Evolutionary conservation across 2,797 vertebrate genomes (phyloP), one percentile per base, ranked within the genome.

Genomic region (Glyptemys insculpta): DNA sequence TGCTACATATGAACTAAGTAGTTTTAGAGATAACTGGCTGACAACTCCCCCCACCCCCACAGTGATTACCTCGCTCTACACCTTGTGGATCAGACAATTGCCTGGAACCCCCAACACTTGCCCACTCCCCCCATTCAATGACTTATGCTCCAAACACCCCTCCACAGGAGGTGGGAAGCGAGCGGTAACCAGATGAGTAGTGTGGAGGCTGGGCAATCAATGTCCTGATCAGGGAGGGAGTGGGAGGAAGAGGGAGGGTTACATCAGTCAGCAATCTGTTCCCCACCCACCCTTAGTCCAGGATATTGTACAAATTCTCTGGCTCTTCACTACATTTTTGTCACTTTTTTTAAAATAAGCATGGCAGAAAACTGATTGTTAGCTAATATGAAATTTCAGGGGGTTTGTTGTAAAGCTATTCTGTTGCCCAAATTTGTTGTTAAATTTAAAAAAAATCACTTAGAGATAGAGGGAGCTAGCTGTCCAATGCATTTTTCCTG

Each of bases 211-310:
- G n/a, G 65, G 37, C 21, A 72, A 72, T 72, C n/a, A 41, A 41
- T 1, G 5, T 41, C 37, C 68, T 72, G 68, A 72, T 37, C 19
- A 72, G 68, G 15, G 44, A 49, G 27, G 82, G 1, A 34, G 37
- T 34, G 44, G 65, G 59, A 79, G 88, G 37, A 93, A 95, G 94
- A 96, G 95, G 57, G 88, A 96, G 95, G 89, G 95, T 97, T 97
- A 84, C 5, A 0, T 93, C 83, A 83, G 27, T 50, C 25, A 65
- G 54, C 21, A 23, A 54, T 88, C 76, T 54, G 23, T 87, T 94
- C 25, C 76, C 18, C 54, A 57, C 41, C 44, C 91, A 79, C 27
- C 85, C 93, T 94, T 86, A 84, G 49, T 47, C 29, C 37, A 95
- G 87, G 62, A 86, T 87, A 86, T 87, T 78, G 91, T 76, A 90